These are phyloP conservation scores for Bos javanicus DNA, from an alignment of 2,113 vertebrate species.

Conservation along the genomic window DNA sequence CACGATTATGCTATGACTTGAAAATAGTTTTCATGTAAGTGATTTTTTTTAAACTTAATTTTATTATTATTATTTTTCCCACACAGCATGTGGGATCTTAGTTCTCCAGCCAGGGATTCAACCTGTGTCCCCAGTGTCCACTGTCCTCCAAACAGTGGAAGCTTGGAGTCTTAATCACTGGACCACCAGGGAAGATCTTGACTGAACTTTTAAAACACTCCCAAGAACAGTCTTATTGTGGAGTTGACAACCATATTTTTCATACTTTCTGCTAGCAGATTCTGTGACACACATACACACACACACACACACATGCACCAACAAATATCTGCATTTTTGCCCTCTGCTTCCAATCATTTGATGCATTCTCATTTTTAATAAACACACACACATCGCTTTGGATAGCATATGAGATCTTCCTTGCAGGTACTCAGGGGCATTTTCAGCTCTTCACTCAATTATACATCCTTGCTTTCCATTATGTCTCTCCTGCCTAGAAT, in stretches of 20 bases:
- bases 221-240: neutral
- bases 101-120: neutral
- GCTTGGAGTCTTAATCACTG: neutral
- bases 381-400: neutral
- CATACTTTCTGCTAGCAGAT: neutral
- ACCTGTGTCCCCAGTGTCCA: neutral
- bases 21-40: neutral
- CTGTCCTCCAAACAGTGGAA: neutral
- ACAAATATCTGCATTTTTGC: neutral
- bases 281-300: neutral
- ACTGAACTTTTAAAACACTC: neutral
- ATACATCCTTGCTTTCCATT: neutral
- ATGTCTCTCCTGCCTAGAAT: neutral
- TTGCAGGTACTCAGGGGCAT: neutral
- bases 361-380: neutral
- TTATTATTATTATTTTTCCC: neutral
- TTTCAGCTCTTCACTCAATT: neutral
- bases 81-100: neutral
- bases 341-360: neutral
- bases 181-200: neutral
- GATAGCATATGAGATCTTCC: neutral
- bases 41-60: neutral
- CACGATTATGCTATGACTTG: neutral
- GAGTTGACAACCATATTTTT: neutral
- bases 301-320: rapidly evolving